Evolutionary conservation across 2,113 vertebrate genomes (phyloP).

Genomic region (Menura novaehollandiae): DNA sequence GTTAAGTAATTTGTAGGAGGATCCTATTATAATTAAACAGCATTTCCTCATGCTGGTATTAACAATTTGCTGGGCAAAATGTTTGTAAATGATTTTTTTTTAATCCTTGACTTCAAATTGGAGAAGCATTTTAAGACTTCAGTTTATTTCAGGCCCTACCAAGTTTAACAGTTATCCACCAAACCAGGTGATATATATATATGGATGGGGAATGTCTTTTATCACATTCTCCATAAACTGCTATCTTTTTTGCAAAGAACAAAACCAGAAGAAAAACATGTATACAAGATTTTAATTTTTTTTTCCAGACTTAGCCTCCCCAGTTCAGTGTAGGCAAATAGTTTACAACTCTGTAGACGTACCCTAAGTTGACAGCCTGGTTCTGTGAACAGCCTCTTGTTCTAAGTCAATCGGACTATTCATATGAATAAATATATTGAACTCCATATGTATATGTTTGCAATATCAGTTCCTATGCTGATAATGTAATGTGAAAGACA

Average conservation of each 20-base stretch:
- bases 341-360: not conserved
- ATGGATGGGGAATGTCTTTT: not conserved
- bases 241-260: not conserved
- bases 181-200: not conserved
- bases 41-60: not conserved
- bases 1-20: not conserved
- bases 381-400: not conserved
- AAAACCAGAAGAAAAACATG: not conserved
- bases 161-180: not conserved
- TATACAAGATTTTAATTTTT: not conserved
- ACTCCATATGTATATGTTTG: not conserved
- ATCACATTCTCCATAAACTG: not conserved
- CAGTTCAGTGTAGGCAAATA: not conserved
- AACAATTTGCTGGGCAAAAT: not conserved
- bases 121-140: not conserved
- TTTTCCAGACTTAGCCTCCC: not conserved
- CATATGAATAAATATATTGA: not conserved
- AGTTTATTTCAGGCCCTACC: not conserved
- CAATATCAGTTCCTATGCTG: not conserved
- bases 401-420: not conserved
- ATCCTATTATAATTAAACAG: not conserved
- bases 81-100: not conserved
- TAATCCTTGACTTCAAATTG: not conserved
- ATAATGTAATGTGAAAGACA: slow-evolving; percentile 40
- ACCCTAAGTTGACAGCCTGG: not conserved